A percentile compares a stretch with the other conserved stretches of the same genome.
These are phyloP conservation scores for Drosophila kambysellisi DNA, from an alignment of 2,888 invertebrate species.

Conservation along the genomic window DNA sequence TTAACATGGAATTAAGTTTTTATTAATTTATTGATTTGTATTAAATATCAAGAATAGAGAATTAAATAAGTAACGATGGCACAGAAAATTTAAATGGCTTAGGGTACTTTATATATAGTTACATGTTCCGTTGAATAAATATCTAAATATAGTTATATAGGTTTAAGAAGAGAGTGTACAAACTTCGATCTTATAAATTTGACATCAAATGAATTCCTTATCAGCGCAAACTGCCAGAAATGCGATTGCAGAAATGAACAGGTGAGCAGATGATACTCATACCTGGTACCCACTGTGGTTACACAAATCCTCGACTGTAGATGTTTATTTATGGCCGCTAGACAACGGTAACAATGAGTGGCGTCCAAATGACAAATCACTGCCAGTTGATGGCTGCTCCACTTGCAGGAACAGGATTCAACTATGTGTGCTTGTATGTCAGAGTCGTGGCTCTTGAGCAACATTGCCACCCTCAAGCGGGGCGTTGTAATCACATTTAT, in stretches of 20 bases:
- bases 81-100: background rate
- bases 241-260: conserved; percentile 13
- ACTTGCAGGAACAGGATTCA: background rate
- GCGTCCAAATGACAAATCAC: conserved; percentile 74
- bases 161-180: conserved; percentile 2
- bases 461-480: conserved; percentile 16
- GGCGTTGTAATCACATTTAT: conserved; percentile 77
- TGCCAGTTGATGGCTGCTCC: conserved; percentile 36
- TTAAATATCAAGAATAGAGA: no score
- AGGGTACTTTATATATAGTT: no score
- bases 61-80: background rate
- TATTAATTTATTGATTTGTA: background rate
- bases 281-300: conserved; percentile 8
- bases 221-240: conserved; percentile 3
- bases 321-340: conserved; percentile 67
- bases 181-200: conserved; percentile 8
- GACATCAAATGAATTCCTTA: background rate
- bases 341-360: conserved; percentile 41
- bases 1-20: background rate
- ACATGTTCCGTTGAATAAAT: background rate
- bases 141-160: background rate
- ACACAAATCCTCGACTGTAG: conserved; percentile 44
- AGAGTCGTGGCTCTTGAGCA: conserved; percentile 15
- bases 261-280: conserved; percentile 25
- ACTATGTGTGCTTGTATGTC: background rate